Percentiles rank a stretch among this genome's conserved stretches.
Conservation (phyloP, 1,140 invertebrate species). For the Habropoda laboriosa region DNA sequence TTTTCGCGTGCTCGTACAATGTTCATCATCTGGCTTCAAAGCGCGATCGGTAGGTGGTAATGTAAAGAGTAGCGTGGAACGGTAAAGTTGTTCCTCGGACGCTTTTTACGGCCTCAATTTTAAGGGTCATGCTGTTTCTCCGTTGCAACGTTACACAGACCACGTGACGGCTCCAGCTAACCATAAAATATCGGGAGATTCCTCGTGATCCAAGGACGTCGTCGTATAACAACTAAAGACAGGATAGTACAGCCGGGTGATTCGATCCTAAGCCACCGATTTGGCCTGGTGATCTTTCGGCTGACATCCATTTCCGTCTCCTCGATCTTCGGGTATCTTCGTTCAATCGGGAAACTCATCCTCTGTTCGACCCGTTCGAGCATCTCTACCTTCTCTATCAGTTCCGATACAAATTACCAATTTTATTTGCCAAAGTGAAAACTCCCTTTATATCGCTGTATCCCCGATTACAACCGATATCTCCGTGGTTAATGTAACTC, state of each 20-base stretch:
- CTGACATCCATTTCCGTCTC: not conserved
- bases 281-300: not conserved
- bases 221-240: constrained; percentile 45
- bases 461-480: not conserved
- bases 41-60: not conserved
- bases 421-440: not conserved
- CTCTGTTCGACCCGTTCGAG: not conserved
- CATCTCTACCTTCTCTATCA: too few relatives aligned
- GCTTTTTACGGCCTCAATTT: constrained; percentile 18
- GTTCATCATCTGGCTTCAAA: not conserved
- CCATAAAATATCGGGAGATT: constrained; percentile 62
- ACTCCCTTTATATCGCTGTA: not conserved
- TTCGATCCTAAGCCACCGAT: constrained; percentile 36
- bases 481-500: not conserved
- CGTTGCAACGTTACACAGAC: constrained; percentile 9
- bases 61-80: not conserved
- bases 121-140: not conserved
- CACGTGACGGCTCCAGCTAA: constrained; percentile 40
- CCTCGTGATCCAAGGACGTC: constrained; percentile 51
- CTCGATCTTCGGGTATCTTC: not conserved
- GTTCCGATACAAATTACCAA: not conserved
- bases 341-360: not conserved
- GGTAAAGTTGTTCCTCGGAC: not conserved
- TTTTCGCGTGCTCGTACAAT: not conserved
- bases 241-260: constrained; percentile 9